Conservation (phyloP, 2,113 vertebrate species). For the Misgurnus anguillicaudatus region DNA sequence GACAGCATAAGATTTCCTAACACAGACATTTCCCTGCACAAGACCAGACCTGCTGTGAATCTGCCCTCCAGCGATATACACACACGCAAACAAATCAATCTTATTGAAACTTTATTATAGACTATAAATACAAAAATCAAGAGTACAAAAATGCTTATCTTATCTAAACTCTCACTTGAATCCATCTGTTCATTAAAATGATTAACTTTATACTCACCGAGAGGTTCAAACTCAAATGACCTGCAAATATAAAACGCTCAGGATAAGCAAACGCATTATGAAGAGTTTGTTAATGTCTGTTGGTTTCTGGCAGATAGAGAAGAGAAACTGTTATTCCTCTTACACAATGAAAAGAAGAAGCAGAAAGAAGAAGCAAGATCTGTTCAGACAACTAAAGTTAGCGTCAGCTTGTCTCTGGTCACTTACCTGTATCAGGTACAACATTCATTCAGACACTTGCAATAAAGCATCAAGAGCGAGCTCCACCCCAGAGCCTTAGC, state of each 20-base stretch:
- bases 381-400: background rate
- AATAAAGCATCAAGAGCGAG: background rate
- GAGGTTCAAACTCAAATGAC: background rate
- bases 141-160: too few species aligned
- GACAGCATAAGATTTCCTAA: constrained; percentile 18
- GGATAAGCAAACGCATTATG: background rate
- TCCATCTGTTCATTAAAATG: background rate
- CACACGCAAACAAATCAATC: constrained; percentile 10
- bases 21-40: constrained; percentile 5
- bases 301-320: background rate
- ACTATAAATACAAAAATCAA: too few species aligned
- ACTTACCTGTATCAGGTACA: background rate
- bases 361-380: background rate
- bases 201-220: background rate
- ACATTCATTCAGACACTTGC: background rate
- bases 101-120: too few species aligned
- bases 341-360: background rate
- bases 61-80: background rate
- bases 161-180: background rate
- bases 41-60: background rate
- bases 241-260: background rate
- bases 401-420: background rate
- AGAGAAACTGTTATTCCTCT: background rate
- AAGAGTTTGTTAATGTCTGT: background rate
- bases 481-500: background rate